Evolutionary conservation across 1,140 invertebrate species (phyloP).

Genomic region (Platorchestia sp.): DNA sequence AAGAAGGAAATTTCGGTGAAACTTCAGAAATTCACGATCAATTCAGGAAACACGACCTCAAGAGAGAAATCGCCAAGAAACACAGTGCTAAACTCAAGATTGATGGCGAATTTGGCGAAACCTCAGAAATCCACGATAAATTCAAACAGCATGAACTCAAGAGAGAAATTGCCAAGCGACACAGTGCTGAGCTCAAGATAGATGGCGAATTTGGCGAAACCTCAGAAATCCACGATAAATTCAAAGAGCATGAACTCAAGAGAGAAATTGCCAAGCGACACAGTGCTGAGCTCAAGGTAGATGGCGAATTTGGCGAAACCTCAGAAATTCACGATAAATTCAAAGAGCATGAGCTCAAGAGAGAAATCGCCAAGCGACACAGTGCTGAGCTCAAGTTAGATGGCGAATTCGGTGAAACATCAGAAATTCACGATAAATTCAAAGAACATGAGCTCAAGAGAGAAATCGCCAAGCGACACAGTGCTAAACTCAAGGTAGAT

Average conservation of each 20-base stretch:
- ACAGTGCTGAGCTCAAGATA: neutral
- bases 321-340: constrained; percentile 51
- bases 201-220: constrained; percentile 48
- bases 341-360: constrained; percentile 19
- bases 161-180: constrained; percentile 41
- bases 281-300: neutral
- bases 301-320: constrained; percentile 49
- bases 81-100: constrained; percentile 38
- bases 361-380: constrained; percentile 54
- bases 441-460: constrained; percentile 24
- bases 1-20: constrained; percentile 34
- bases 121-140: constrained; percentile 52
- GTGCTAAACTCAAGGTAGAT: neutral
- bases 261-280: constrained; percentile 47
- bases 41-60: neutral
- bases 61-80: neutral
- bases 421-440: constrained; percentile 50
- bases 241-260: neutral
- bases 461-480: constrained; percentile 42
- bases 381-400: constrained; percentile 15
- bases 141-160: constrained; percentile 6
- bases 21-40: constrained; percentile 13
- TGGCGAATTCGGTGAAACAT: constrained; percentile 40
- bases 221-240: constrained; percentile 51
- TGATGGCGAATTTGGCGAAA: constrained; percentile 43